Conservation (phyloP, 2,113 vertebrate genomes). For the Cyanoramphus novaezelandiae region DNA sequence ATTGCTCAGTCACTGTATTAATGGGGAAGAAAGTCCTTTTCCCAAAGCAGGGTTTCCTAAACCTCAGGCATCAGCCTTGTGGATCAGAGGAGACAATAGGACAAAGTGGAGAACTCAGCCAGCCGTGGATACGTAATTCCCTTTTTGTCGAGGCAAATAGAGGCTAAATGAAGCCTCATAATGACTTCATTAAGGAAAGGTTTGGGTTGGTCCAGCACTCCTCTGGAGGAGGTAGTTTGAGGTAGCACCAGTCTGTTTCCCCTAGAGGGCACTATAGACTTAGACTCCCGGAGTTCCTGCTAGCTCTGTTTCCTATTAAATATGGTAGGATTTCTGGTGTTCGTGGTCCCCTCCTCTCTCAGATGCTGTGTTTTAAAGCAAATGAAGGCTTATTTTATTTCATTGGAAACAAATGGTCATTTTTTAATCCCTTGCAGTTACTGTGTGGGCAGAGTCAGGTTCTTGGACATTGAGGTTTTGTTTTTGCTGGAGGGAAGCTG, state of each 20-base stretch:
- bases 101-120: background rate
- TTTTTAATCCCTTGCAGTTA: background rate
- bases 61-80: background rate
- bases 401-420: background rate
- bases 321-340: background rate
- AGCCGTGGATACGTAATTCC: fast-evolving
- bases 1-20: background rate
- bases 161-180: background rate
- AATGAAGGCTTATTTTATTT: background rate
- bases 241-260: background rate
- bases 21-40: background rate
- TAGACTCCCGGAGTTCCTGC: fast-evolving
- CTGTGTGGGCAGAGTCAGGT: background rate
- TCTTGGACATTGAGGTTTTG: background rate
- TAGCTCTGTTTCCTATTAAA: fast-evolving
- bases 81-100: background rate
- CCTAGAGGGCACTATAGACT: conserved; percentile 49
- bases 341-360: background rate
- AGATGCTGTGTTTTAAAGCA: background rate
- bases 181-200: background rate
- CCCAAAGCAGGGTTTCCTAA: background rate
- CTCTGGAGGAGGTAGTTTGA: fast-evolving
- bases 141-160: background rate
- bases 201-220: background rate
- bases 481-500: background rate